Percentiles rank a stretch among this genome's conserved stretches.
Conservation (phyloP, 2,113 vertebrate species). For the Otus sunia region DNA sequence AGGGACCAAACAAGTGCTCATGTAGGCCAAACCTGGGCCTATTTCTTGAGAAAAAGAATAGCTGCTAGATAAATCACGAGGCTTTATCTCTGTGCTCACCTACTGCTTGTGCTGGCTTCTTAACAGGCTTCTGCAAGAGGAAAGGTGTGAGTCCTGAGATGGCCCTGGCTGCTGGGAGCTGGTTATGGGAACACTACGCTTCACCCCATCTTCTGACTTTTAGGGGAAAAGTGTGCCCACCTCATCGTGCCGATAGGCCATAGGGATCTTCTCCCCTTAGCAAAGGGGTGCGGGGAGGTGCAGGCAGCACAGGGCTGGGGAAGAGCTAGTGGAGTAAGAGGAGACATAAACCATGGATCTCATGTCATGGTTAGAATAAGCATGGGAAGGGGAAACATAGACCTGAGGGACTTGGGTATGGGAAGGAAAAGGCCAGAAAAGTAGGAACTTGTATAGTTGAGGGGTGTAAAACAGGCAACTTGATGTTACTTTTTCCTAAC, state of each 20-base stretch:
- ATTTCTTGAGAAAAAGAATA: not conserved
- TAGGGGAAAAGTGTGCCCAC: not conserved
- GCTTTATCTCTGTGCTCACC: not conserved
- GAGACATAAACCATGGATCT: not conserved
- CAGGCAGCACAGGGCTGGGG: not conserved
- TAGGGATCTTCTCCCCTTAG: not conserved
- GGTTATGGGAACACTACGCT: accelerated
- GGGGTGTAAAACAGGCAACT: not conserved
- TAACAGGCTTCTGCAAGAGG: not conserved
- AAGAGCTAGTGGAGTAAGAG: not conserved
- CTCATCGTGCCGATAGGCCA: accelerated
- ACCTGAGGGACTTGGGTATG: too few relatives aligned
- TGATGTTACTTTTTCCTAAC: not conserved
- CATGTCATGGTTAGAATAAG: not conserved
- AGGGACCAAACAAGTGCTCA: not conserved
- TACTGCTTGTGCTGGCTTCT: not conserved
- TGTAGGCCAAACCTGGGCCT: not conserved
- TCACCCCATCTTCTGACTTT: not conserved
- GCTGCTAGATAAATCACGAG: not conserved
- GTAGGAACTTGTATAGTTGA: not conserved
- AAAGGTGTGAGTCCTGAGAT: not conserved
- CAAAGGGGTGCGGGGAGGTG: accelerated
- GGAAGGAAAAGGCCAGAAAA: not conserved
- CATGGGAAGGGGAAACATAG: not conserved
- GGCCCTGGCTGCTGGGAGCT: not conserved